Conservation (phyloP, 2,797 vertebrate species). For the Lepilemur septentrionalis region DNA sequence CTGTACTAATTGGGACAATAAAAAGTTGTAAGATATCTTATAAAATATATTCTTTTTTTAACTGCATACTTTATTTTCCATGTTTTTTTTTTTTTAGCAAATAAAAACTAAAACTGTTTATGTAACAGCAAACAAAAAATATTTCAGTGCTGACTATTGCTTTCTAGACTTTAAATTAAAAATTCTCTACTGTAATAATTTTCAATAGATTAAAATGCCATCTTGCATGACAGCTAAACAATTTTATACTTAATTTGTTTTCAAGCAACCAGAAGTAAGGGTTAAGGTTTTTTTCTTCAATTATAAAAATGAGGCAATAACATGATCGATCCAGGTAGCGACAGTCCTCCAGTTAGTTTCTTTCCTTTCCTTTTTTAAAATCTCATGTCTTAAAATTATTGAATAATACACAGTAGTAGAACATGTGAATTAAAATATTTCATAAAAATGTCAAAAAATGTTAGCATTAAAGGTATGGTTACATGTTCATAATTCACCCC, state of each 20-base stretch:
- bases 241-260: conserved; percentile 77
- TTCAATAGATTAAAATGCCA: conserved; percentile 74
- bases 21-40: conserved; percentile 6
- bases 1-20: not conserved
- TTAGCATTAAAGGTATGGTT: conserved; percentile 50
- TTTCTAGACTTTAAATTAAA: conserved; percentile 76
- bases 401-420: not conserved
- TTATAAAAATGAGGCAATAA: conserved; percentile 53
- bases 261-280: conserved; percentile 63
- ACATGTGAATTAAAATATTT: conserved; percentile 31
- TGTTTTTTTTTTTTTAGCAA: conserved; percentile 54
- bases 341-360: conserved; percentile 20
- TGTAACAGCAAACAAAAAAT: conserved; percentile 46
- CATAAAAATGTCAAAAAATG: conserved; percentile 41
- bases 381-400: conserved; percentile 30
- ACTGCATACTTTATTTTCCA: not conserved
- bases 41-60: not conserved
- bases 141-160: conserved; percentile 16
- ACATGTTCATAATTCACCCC: not conserved
- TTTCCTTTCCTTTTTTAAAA: conserved; percentile 49
- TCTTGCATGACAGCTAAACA: conserved; percentile 65
- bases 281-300: conserved; percentile 19
- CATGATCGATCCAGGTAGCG: conserved; percentile 35
- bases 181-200: conserved; percentile 55
- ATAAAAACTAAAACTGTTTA: conserved; percentile 66